Evolutionary conservation across 1,140 invertebrate genomes (phyloP).

Genomic region (Spodoptera frugiperda): DNA sequence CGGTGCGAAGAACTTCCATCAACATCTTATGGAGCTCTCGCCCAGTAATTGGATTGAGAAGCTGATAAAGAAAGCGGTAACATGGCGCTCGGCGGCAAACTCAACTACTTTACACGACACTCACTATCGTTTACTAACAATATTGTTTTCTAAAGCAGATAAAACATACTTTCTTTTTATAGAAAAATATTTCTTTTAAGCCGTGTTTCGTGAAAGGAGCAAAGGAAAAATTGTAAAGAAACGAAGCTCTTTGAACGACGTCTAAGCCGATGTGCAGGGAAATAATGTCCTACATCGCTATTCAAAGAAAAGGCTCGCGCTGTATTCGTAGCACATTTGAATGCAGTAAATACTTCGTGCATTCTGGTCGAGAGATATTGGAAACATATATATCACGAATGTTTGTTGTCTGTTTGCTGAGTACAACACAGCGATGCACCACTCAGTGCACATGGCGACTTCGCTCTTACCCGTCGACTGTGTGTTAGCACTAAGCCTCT

Average conservation of each 20-base stretch:
- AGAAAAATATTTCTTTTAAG: no score
- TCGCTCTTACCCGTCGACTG: background rate
- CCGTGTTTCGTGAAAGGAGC: no score
- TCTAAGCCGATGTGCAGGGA: background rate
- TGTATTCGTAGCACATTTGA: conserved; percentile 5
- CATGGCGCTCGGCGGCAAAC: background rate
- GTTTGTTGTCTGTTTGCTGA: background rate
- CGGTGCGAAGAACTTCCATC: conserved; percentile 35
- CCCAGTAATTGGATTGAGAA: conserved; percentile 30
- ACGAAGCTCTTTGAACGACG: conserved; percentile 5
- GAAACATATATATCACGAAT: background rate
- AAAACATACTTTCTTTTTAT: no score
- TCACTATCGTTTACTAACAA: background rate
- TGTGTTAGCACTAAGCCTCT: conserved; percentile 15
- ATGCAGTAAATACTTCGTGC: conserved; percentile 8
- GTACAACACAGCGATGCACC: background rate
- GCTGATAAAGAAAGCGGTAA: conserved; percentile 9
- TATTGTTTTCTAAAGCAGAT: background rate
- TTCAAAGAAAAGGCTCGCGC: conserved; percentile 4
- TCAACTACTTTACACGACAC: background rate
- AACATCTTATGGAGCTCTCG: conserved; percentile 37
- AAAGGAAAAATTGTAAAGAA: background rate
- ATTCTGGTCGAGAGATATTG: conserved; percentile 7
- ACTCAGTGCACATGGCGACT: background rate
- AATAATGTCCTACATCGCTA: conserved; percentile 4